A percentile compares a stretch with the other conserved stretches of the same genome.
phyloP scores from a whole-genome alignment of 2,797 vertebrate species.

The Distichodus sexfasciatus region DNA sequence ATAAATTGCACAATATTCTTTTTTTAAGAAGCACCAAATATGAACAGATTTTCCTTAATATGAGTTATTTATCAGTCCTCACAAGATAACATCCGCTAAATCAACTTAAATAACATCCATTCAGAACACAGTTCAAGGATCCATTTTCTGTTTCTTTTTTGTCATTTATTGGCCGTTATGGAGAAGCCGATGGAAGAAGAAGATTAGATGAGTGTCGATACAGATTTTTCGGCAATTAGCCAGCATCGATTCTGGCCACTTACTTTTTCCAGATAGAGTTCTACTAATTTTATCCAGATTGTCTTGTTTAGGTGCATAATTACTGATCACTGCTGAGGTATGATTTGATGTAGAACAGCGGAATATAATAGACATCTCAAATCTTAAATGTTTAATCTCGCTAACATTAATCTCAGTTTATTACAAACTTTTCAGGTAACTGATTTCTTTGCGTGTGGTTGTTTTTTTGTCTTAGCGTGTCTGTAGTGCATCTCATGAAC shows the following conservation, averaged over 20 bases:
- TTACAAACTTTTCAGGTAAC: neutral
- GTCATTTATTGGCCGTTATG: too few species aligned
- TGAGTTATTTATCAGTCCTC: too few species aligned
- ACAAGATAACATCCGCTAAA: too few species aligned
- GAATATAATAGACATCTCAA: slow-evolving; percentile 32
- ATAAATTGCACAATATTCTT: too few species aligned
- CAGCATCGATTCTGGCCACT: neutral
- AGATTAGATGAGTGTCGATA: too few species aligned
- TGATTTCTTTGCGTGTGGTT: neutral
- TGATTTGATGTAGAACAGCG: slow-evolving; percentile 7
- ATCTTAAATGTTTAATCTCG: neutral
- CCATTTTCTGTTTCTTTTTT: too few species aligned
- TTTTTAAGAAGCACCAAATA: too few species aligned
- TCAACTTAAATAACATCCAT: too few species aligned
- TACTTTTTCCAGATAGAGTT: slow-evolving; percentile 1
- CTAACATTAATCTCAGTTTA: neutral
- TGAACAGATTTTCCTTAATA: too few species aligned
- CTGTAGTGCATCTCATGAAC: neutral
- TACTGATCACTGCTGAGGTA: slow-evolving; percentile 22
- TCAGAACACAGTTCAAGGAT: too few species aligned
- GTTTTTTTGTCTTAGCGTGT: neutral
- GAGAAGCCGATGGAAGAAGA: too few species aligned
- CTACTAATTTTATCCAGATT: neutral
- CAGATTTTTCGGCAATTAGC: too few species aligned
- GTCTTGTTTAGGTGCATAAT: slow-evolving; percentile 18